Conservation (phyloP, 2,888 invertebrate species). For the Tinea trinotella region DNA sequence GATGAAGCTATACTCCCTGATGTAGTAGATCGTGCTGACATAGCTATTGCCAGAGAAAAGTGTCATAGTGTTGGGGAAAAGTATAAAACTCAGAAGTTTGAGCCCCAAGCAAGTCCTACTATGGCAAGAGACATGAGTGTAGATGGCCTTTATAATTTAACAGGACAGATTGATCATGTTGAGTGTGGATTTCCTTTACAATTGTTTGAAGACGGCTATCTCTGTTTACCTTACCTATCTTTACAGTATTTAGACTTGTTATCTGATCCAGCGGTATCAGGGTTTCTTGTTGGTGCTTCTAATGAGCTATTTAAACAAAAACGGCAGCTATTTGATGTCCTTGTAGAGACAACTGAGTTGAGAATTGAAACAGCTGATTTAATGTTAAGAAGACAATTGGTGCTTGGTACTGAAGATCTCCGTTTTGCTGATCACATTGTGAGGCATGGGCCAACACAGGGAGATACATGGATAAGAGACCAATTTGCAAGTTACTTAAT, state of each 20-base stretch:
- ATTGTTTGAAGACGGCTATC: constrained; percentile 90
- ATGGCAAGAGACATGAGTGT: constrained; percentile 81
- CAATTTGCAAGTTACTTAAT: constrained; percentile 92
- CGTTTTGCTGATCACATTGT: constrained; percentile 96
- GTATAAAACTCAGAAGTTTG: constrained; percentile 54
- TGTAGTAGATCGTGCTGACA: constrained; percentile 48
- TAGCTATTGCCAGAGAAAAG: constrained; percentile 50
- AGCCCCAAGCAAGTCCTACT: constrained; percentile 65
- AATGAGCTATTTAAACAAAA: constrained; percentile 98
- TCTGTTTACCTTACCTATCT: constrained; percentile 96
- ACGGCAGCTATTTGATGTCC: constrained; percentile 90
- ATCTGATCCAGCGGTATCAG: constrained; percentile 87
- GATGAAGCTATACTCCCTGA: constrained; percentile 53
- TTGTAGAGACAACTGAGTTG: constrained; percentile 90
- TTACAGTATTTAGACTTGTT: constrained; percentile 95
- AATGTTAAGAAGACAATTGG: constrained; percentile 85
- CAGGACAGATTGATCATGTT: constrained; percentile 77
- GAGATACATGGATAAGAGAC: constrained; percentile 96
- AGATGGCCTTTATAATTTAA: constrained; percentile 74
- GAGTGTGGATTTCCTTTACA: constrained; percentile 91
- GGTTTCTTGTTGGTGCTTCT: constrained; percentile 95
- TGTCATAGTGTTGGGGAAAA: constrained; percentile 67
- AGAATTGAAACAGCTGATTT: constrained; percentile 88
- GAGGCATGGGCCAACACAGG: constrained; percentile 80
- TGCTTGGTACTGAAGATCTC: constrained; percentile 93